Conservation (phyloP, 2,113 vertebrate species). For the Heteronetta atricapilla region DNA sequence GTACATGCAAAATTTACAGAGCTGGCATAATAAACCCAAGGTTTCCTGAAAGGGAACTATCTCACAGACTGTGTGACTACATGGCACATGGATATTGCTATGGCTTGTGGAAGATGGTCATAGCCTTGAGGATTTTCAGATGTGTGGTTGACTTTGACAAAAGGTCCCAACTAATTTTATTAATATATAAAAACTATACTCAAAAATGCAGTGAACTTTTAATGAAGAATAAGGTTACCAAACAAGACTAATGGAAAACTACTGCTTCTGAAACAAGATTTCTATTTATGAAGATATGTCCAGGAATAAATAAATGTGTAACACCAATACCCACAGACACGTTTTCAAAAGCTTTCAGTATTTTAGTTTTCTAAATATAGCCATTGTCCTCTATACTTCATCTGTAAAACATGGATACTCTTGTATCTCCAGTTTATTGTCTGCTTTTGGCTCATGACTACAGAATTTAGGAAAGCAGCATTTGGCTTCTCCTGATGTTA, state of each 20-base stretch:
- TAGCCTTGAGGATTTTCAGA: not conserved
- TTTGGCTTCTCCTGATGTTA: not conserved
- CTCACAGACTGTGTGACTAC: not conserved
- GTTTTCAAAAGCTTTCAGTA: not conserved
- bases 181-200: not conserved
- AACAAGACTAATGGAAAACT: not conserved
- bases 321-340: not conserved
- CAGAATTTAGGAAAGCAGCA: not conserved
- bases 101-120: not conserved
- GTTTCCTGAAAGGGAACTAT: not conserved
- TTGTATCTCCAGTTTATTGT: not conserved
- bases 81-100: not conserved
- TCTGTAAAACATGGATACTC: not conserved
- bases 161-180: not conserved
- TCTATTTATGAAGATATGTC: too few relatives aligned
- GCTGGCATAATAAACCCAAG: not conserved
- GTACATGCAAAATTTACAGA: not conserved
- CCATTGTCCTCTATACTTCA: too few relatives aligned
- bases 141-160: not conserved
- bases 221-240: not conserved
- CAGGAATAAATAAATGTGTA: not conserved
- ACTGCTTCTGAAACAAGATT: not conserved
- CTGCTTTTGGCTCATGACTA: not conserved
- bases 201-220: not conserved
- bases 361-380: not conserved